Evolutionary conservation across 2,888 invertebrate species (phyloP).

Genomic region (Danaus chrysippus): DNA sequence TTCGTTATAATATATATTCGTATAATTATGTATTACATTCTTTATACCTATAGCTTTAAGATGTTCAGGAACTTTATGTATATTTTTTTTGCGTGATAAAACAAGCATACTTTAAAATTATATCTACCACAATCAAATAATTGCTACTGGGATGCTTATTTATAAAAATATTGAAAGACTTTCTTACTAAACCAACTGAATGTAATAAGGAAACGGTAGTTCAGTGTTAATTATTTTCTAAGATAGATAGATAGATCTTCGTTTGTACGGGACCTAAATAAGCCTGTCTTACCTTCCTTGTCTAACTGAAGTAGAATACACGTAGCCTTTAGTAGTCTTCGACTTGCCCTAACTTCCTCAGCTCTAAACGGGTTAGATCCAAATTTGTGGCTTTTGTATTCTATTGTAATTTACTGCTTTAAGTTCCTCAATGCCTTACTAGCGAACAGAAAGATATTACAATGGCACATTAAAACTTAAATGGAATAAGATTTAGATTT

Average conservation of each 20-base stretch:
- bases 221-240: background rate
- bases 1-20: too few relatives aligned
- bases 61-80: too few relatives aligned
- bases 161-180: too few relatives aligned
- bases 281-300: conserved; percentile 11
- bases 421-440: conserved; percentile 53
- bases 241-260: background rate
- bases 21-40: too few relatives aligned
- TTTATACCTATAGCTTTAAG: too few relatives aligned
- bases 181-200: too few relatives aligned
- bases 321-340: conserved; percentile 45
- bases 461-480: conserved; percentile 37
- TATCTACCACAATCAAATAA: too few relatives aligned
- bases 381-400: conserved; percentile 71
- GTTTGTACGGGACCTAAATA: conserved; percentile 13
- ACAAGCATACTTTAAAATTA: too few relatives aligned
- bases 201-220: too few relatives aligned
- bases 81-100: too few relatives aligned
- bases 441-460: conserved; percentile 31
- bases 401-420: conserved; percentile 74
- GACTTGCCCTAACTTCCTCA: conserved; percentile 59
- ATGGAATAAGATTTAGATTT: conserved; percentile 30
- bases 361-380: conserved; percentile 54
- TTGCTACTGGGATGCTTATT: too few relatives aligned
- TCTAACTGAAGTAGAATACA: conserved; percentile 28